Base-by-base conservation (phyloP, 2,888 invertebrate genomes). In the Hypolimnas misippus region DNA sequence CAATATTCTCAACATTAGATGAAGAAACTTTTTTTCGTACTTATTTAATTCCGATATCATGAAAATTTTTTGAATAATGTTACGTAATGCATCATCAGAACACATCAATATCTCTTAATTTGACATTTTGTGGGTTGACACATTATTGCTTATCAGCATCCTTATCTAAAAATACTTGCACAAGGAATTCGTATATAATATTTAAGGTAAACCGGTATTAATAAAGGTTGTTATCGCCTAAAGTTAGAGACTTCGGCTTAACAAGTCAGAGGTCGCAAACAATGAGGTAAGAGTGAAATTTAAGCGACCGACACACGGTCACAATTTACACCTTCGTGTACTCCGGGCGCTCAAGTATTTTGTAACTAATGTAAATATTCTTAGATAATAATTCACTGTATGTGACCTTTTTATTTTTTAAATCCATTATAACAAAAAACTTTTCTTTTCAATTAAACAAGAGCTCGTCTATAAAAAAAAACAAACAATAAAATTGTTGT, bases 281-380 rank as follows among this genome's bases (percentile, higher is more conserved):
- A 76, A 72, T 77, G 76, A 72, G 71, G 77, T 73, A 77, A 78
- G 60, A 73, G 77, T 71, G 76, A 78, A 77, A 76, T 70, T 63
- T 44, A 50, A 62, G 74, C 65, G 40, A 59, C 54, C 65, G 62
- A 38, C 66, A 53, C 63, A 46, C 62, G 70, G 67, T 60, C 71
- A 76, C 72, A 80, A 77, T 81, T 81, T 74, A 72, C 82, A 81
- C 79, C 79, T 82, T 71, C 65, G 68, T 66, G 68, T 68, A 52
- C 67, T 59, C 42, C 58, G 35, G 12, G 33, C 31, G 46, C 31
- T 61, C 44, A 49, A 57, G 57, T 58, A 46, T 55, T 14, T 49
- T 49, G 49, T 49, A 49, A 49, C 49, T 2, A 71, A 73, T 66
- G 46, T 38, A 67, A 65, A 68, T 67, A 71, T 66, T 38, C 69